These are phyloP conservation scores for Dipus sagitta DNA, from an alignment of 2,797 vertebrate species.

Conservation along the genomic window DNA sequence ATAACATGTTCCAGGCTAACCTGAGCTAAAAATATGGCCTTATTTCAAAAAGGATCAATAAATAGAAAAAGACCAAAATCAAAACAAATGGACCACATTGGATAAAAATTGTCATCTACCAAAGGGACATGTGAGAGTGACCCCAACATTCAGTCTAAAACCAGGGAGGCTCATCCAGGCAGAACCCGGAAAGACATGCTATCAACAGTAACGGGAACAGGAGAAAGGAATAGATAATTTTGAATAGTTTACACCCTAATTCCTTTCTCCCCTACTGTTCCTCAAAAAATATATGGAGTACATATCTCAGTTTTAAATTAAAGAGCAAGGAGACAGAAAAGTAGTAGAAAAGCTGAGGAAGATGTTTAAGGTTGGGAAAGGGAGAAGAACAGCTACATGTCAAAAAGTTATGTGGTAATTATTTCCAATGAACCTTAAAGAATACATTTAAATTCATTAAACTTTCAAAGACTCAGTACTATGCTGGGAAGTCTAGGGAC, in stretches of 20 bases:
- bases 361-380: conserved; percentile 3
- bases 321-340: neutral
- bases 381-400: neutral
- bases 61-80: no score
- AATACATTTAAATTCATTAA: neutral
- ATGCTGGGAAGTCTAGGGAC: neutral
- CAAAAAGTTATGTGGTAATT: conserved; percentile 45
- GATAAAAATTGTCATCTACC: neutral
- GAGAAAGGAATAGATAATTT: neutral
- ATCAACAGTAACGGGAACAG: neutral
- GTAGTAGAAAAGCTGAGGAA: neutral
- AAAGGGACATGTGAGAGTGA: neutral
- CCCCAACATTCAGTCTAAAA: neutral
- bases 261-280: neutral
- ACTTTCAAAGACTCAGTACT: neutral
- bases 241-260: neutral
- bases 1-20: neutral
- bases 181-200: neutral
- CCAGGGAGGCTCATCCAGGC: neutral
- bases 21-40: no score
- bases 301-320: neutral
- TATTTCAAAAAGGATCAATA: neutral
- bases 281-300: neutral
- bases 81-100: neutral
- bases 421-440: conserved; percentile 31